Percentiles rank a stretch among this genome's conserved stretches.
phyloP scores from a whole-genome alignment of 2,888 invertebrate genomes.

The Leucania comma region DNA sequence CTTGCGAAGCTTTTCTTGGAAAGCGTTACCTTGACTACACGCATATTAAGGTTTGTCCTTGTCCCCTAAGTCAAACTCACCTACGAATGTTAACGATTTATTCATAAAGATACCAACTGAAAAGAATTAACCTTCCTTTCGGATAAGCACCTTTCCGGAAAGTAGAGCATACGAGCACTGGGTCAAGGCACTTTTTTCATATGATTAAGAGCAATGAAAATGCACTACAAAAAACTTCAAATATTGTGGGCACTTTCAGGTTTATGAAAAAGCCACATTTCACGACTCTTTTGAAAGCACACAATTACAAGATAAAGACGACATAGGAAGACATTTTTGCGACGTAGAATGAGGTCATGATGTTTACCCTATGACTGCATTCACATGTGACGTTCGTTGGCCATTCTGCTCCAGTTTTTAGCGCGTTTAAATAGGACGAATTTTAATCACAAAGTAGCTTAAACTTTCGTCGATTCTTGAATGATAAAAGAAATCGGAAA shows the following conservation, averaged over 20 bases:
- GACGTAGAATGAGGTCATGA: constrained; percentile 34
- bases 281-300: neutral
- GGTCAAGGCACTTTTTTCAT: neutral
- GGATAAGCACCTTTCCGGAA: neutral
- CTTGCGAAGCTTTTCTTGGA: constrained; percentile 7
- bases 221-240: neutral
- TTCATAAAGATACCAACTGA: too few relatives aligned
- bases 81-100: neutral
- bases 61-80: neutral
- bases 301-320: neutral
- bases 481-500: neutral
- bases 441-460: neutral
- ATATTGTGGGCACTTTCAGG: neutral
- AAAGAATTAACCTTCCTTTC: neutral
- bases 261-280: neutral
- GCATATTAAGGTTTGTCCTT: neutral
- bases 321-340: constrained; percentile 14
- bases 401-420: neutral
- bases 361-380: constrained; percentile 19
- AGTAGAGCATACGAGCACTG: neutral
- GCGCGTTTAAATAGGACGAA: neutral
- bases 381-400: constrained; percentile 2
- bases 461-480: neutral
- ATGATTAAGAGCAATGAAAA: neutral
- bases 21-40: constrained; percentile 18